Conservation (phyloP, 2,113 vertebrate species). For the Rhinopomastus cyanomelas region DNA sequence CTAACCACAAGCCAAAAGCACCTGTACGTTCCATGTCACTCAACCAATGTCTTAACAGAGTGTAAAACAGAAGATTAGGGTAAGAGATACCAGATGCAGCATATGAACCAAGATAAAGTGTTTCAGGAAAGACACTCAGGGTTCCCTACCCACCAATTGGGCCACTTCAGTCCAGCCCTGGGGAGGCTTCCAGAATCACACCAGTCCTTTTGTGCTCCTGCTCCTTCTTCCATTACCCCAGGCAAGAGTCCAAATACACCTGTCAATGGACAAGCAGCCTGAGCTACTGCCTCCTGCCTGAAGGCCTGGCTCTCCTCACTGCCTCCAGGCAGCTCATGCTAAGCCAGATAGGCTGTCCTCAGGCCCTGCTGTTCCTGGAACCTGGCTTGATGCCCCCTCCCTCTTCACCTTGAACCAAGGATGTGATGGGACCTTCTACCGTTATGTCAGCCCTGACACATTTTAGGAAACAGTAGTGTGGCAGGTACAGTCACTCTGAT, state of each 20-base stretch:
- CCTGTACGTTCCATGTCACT: background rate
- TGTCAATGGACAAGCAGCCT: fast-evolving
- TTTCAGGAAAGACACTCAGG: background rate
- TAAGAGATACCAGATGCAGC: background rate
- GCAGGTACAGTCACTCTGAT: too few relatives aligned
- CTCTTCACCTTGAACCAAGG: background rate
- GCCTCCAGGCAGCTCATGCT: fast-evolving
- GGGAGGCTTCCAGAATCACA: background rate
- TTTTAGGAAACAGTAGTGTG: background rate
- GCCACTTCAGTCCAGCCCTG: background rate
- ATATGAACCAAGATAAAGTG: background rate
- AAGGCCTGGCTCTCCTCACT: too few relatives aligned
- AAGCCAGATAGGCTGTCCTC: fast-evolving
- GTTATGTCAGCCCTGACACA: background rate
- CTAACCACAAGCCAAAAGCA: background rate
- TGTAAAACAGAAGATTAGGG: background rate
- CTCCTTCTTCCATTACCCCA: background rate
- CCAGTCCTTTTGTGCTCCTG: background rate
- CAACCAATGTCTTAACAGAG: background rate
- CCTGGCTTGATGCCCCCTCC: fast-evolving
- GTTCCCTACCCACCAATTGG: fast-evolving
- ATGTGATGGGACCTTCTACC: background rate
- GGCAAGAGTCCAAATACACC: fast-evolving
- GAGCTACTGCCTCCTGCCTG: background rate
- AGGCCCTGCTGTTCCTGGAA: fast-evolving